Evolutionary conservation across 1,140 invertebrate genomes (phyloP), one percentile per base, ranked within the genome.

Genomic region (Nymphalis io): DNA sequence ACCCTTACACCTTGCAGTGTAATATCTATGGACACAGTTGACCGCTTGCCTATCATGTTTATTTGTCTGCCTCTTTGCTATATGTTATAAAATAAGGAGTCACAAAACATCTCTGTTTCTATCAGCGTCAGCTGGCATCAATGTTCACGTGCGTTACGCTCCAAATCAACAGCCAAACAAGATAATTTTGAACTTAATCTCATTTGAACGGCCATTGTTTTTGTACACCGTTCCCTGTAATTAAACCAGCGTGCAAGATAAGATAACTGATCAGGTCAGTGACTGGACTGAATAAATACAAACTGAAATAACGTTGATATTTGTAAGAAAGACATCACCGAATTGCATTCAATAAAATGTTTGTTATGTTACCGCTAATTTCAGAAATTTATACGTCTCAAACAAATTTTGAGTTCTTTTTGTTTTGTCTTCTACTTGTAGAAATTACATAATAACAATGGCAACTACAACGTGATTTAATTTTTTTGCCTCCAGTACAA

Each of bases 151-250:
- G 48, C 42, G 62, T 65, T 65, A 57, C 62, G 62, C 62, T 65
- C 62, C 38, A 65, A 40, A 65, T 65, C 39, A 48, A 23, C 33
- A 58, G 57, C 18, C 53, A 39, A 33, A 55, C 33, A 23, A 65
- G 62, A 44, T 33, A 18, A 57, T 21, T 55, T 55, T 1, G 13
- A 27, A 4, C 3, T 27, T 27, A 27, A 33, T 21, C 62, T 65
- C 51, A 15, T 48, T 23, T 42, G 23, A 57, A 58, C 53, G 51
- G 5, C 62, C 62, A 65, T 65, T 65, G 62, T 65, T 42, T 57
- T 65, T 65, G 62, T 42, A 65, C 62, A 65, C 48, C 18, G 51
- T 11, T 39, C 38, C 62, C 57, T 57, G 62, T 65, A 65, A 65
- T 65, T 51, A 53, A 58, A 65, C 57, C 51, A 40, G 48, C 21